phyloP scores from a whole-genome alignment of 2,797 vertebrate species.

The Meda fulgida region DNA sequence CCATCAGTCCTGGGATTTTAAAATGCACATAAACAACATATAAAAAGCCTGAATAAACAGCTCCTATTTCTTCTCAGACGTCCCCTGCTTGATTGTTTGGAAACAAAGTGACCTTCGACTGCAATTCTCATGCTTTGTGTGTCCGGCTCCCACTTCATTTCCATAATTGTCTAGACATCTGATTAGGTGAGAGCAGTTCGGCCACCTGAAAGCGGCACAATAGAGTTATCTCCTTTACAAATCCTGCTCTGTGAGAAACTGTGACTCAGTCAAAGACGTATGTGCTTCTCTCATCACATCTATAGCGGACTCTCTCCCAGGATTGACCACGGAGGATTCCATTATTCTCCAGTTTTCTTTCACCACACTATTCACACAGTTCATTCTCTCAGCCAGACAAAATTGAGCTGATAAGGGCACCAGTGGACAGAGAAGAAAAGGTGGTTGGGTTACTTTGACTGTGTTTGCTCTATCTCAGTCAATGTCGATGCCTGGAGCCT shows the following conservation, averaged over 20 bases:
- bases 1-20: background rate
- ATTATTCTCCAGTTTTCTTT: conserved; percentile 38
- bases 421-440: background rate
- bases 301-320: background rate
- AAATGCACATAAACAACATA: background rate
- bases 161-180: conserved; percentile 52
- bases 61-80: background rate
- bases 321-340: conserved; percentile 19
- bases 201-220: conserved; percentile 34
- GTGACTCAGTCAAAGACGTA: conserved; percentile 7
- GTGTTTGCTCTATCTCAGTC: conserved; percentile 2
- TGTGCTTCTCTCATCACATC: conserved; percentile 22
- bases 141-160: conserved; percentile 36
- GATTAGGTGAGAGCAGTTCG: conserved; percentile 41
- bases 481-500: background rate
- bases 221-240: conserved; percentile 32
- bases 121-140: conserved; percentile 14
- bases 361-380: conserved; percentile 10
- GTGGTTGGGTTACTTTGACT: background rate
- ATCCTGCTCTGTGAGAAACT: conserved; percentile 18
- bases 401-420: conserved; percentile 9
- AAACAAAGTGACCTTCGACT: conserved; percentile 40
- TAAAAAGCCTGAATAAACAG: background rate
- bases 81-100: conserved; percentile 26
- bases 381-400: background rate